Conservation (phyloP, 2,113 vertebrate species). For the Hirundichthys speculiger region DNA sequence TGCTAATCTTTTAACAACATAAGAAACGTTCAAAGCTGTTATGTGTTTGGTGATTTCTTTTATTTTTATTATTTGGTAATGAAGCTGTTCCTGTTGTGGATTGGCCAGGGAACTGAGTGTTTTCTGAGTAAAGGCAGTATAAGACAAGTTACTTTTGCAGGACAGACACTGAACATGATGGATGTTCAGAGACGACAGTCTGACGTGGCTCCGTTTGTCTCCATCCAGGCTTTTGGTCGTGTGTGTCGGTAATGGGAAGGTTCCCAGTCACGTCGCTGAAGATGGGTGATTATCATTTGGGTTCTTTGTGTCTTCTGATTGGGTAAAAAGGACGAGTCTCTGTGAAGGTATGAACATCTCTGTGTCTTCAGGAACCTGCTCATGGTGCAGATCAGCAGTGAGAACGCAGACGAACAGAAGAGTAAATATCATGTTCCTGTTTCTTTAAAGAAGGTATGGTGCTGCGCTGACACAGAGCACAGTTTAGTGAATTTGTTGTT, state of each 20-base stretch:
- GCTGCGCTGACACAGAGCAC: neutral
- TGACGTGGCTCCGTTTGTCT: neutral
- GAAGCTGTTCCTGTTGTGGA: no score
- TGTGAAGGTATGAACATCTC: no score
- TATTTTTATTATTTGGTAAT: no score
- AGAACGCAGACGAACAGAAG: conserved; percentile 50
- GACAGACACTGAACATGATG: no score
- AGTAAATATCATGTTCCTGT: conserved; percentile 78
- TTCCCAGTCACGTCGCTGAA: conserved; percentile 51
- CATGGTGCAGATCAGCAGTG: conserved; percentile 77
- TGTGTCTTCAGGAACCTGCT: conserved; percentile 76
- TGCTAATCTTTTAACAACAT: no score
- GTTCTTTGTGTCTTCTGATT: neutral
- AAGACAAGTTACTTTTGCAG: no score
- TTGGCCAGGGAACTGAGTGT: no score
- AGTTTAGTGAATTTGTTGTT: neutral
- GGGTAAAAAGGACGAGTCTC: neutral
- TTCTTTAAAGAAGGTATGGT: conserved; percentile 80
- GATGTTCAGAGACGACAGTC: neutral
- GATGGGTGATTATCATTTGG: conserved; percentile 77
- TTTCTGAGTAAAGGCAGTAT: no score
- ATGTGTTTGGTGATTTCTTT: no score
- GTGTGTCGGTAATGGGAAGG: conserved; percentile 82
- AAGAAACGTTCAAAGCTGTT: no score
- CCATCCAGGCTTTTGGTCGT: conserved; percentile 86